A percentile compares a stretch with the other conserved stretches of the same genome.
phyloP scores from a whole-genome alignment of 2,888 invertebrate species.

The Idaea aversata region DNA sequence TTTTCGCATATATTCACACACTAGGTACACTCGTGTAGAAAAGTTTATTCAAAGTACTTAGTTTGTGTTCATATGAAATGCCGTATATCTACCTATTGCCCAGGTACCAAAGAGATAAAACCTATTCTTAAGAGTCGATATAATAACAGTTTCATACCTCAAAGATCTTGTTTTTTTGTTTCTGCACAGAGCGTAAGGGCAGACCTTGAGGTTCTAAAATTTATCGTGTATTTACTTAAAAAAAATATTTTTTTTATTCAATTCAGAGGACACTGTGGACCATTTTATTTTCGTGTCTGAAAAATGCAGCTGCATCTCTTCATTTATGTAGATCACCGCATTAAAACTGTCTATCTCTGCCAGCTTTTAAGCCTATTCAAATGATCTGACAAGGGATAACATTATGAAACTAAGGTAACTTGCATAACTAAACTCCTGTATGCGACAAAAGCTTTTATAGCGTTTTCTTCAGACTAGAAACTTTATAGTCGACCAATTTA shows the following conservation, averaged over 20 bases:
- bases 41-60: not conserved
- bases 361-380: not conserved
- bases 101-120: too few species aligned
- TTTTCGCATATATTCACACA: conserved; percentile 28
- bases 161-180: too few species aligned
- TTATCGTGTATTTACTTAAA: too few species aligned
- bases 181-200: too few species aligned
- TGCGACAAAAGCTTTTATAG: not conserved
- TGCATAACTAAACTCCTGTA: not conserved
- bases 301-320: too few species aligned
- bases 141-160: too few species aligned
- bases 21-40: conserved; percentile 11
- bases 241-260: too few species aligned
- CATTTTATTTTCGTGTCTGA: too few species aligned
- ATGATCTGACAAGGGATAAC: not conserved
- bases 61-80: not conserved
- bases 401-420: not conserved
- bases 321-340: too few species aligned
- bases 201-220: too few species aligned
- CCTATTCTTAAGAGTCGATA: too few species aligned
- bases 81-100: not conserved
- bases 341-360: not conserved
- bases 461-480: not conserved
- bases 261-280: too few species aligned
- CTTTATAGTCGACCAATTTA: not conserved